Conservation (phyloP, 2,797 vertebrate genomes). For the Pachyuromys duprasi region DNA sequence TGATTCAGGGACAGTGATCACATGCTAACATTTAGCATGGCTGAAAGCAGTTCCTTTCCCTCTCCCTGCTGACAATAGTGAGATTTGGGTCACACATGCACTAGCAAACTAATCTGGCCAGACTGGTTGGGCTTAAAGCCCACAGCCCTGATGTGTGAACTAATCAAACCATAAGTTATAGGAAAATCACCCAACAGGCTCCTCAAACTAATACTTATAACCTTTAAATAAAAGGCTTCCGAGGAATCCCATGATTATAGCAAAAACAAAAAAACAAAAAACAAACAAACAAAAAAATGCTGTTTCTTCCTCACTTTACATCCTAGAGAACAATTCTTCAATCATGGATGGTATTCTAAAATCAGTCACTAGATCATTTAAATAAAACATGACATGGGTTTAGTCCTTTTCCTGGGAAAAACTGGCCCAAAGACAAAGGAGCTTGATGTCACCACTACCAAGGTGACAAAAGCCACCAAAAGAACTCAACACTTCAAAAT, state of each 20-base stretch:
- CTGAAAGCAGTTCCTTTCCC: slow-evolving; percentile 7
- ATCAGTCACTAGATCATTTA: slow-evolving; percentile 23
- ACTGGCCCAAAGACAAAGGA: slow-evolving; percentile 31
- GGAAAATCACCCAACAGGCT: not conserved
- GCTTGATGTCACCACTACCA: not conserved
- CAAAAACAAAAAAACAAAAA: too few species aligned
- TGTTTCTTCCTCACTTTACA: not conserved
- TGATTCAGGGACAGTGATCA: not conserved
- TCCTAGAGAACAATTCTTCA: not conserved
- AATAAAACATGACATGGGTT: not conserved
- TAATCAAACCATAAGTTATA: not conserved
- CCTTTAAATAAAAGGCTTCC: slow-evolving; percentile 18
- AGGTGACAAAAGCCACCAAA: not conserved
- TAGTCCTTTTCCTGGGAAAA: not conserved
- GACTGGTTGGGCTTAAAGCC: not conserved
- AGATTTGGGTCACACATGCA: not conserved
- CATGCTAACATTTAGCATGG: not conserved
- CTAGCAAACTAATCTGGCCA: slow-evolving; percentile 43
- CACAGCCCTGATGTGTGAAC: not conserved
- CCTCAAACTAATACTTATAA: not conserved
- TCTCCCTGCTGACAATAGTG: not conserved
- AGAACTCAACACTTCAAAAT: slow-evolving; percentile 16
- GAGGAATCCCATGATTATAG: not conserved
- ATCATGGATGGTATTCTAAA: slow-evolving; percentile 1
- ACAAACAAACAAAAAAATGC: too few species aligned